Conservation (phyloP, 2,797 vertebrate species). For the Hydrocynus forskahlii region DNA sequence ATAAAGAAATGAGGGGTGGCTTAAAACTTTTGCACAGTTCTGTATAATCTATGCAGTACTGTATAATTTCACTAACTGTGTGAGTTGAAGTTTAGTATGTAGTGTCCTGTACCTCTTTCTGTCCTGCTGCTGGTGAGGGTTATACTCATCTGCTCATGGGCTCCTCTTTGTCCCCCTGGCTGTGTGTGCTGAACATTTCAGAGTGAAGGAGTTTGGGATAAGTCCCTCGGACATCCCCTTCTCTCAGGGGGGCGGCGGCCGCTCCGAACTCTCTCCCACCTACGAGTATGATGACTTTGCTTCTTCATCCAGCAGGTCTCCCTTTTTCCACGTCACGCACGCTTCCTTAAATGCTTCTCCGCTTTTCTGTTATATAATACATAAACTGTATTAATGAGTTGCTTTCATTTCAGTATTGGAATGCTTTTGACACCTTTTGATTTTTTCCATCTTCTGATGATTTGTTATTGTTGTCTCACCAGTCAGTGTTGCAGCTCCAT, state of each 20-base stretch:
- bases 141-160: neutral
- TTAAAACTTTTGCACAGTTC: no score
- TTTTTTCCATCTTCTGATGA: neutral
- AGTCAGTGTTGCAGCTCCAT: constrained; percentile 5
- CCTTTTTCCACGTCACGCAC: constrained; percentile 31
- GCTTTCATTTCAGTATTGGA: constrained; percentile 34
- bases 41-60: no score
- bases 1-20: no score
- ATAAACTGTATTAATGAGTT: constrained; percentile 6
- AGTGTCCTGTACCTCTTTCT: neutral
- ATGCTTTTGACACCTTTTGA: constrained; percentile 12
- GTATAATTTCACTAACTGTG: neutral
- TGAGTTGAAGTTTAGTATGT: neutral
- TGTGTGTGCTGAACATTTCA: constrained; percentile 69
- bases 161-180: constrained; percentile 78
- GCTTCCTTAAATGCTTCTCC: constrained; percentile 21
- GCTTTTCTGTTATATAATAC: constrained; percentile 1
- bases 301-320: constrained; percentile 80
- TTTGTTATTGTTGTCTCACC: neutral
- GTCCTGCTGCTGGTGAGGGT: neutral
- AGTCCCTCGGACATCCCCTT: constrained; percentile 98
- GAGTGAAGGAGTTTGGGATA: constrained; percentile 98
- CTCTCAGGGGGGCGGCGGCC: constrained; percentile 89
- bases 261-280: constrained; percentile 92
- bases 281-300: constrained; percentile 90